These are phyloP conservation scores for Bombycilla garrulus DNA, from an alignment of 2,113 vertebrate species.

Conservation along the genomic window DNA sequence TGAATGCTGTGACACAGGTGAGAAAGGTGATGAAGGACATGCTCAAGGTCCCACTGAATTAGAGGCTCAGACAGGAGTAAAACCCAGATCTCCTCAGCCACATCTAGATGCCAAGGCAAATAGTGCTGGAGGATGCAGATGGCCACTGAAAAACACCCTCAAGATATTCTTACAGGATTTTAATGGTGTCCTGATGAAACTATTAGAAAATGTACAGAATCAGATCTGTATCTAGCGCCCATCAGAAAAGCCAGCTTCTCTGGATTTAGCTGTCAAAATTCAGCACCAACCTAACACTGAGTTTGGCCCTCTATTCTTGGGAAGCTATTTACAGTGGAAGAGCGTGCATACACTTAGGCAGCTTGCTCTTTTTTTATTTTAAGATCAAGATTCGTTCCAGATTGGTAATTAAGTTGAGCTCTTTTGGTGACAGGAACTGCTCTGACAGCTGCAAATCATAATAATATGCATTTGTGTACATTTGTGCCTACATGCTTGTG, in stretches of 20 bases:
- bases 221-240: not conserved
- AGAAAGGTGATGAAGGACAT: not conserved
- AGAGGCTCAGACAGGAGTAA: not conserved
- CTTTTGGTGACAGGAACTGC: not conserved
- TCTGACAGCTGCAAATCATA: constrained; percentile 38
- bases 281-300: not conserved
- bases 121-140: not conserved
- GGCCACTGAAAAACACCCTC: not conserved
- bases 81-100: not conserved
- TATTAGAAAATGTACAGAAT: not conserved
- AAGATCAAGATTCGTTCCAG: not conserved
- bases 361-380: constrained; percentile 18
- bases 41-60: not conserved
- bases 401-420: constrained; percentile 38
- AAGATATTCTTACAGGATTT: not conserved
- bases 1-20: rapidly evolving
- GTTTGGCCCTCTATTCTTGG: not conserved
- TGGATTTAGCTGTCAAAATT: not conserved
- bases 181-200: not conserved
- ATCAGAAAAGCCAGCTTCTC: not conserved
- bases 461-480: not conserved
- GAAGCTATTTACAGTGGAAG: not conserved
- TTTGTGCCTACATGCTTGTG: not conserved
- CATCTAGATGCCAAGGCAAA: not conserved
- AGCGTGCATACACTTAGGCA: not conserved